Base-by-base conservation (phyloP, 2,797 vertebrate genomes). In the Graptemys geographica region DNA sequence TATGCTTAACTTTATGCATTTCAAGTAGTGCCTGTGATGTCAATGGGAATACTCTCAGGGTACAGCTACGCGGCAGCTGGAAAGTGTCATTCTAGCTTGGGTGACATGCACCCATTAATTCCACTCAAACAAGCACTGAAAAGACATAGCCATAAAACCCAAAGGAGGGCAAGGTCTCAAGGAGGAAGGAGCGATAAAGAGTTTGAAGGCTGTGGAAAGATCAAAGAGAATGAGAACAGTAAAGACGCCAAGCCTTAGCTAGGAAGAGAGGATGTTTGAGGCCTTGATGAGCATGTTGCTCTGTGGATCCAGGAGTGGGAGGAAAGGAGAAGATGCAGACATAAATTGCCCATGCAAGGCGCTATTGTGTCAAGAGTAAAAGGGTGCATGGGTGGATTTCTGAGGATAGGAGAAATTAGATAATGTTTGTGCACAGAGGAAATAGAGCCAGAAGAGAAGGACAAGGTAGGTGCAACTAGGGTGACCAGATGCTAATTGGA, bases 281-380 rank as follows among this genome's bases (percentile, higher is more conserved):
- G 19, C 11, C 25, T 41, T 31, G 1, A 5, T 33, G 16, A 59
- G n/a, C 0, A 0, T 0, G 0, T 57, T 90, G 6, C 1, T 5
- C 6, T 7, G 23, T 44, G 41, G 74, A 76, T 76, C 44, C 25
- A 28, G 44, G 74, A 8, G 12, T 47, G 44, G 74, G 44, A 13
- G 74, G 74, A 47, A 37, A 27, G 13, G 23, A 12, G 44, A 76
- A 28, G 13, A 11, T 23, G 19, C 23, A 44, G 37, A 21, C 12
- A 44, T 76, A 28, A 76, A 28, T 10, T 47, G 44, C 25, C 9
- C n/a, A 37, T 37, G n/a, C 65, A 21, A 69, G 65, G n/a, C 18
- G 65, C 62, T 65, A 19, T n/a, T 74, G 41, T 28, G 12, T 47
- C 13, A 76, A 49, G 74, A 47, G 25, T 76, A 3, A 76, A 47